Evolutionary conservation across 1,140 invertebrate genomes (phyloP), one percentile per base, ranked within the genome.

Genomic region (Drosophila neocordata): DNA sequence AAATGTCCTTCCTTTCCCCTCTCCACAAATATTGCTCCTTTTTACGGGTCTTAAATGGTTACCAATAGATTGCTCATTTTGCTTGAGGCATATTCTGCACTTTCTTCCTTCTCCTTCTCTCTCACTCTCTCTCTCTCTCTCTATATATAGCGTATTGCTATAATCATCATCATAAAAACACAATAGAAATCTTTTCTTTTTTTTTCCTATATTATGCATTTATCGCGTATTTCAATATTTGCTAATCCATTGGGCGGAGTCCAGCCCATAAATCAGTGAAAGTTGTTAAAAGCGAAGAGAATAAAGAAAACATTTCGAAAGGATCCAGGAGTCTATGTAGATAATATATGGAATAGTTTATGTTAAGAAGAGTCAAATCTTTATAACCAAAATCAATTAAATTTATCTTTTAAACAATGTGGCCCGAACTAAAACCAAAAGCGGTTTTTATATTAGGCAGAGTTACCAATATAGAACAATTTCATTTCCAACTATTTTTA

Each of bases 191-290:
- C 37, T 80, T 31, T 31, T 1, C 27, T 31, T 31, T 65, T 80
- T 65, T 53, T 35, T 34, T 31, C 53, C 20, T 34, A 56, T 56
- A 56, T 41, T 15, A 35, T 27, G 37, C 22, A 51, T 37, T 18
- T 27, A 11, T 13, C 34, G n/a, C 37, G 61, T 73, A 56, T 35
- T 69, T 62, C 65, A 65, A 77, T 64, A 76, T 70, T 82, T 73
- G 72, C 37, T 83, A 83, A 88, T 88, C 83, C 70, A 88, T 74
- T 77, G 83, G 83, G 83, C 79, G 83, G 72, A 65, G 31, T 20
- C 41, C 41, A 48, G 22, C 27, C 20, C 79, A 88, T 87, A 83
- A 87, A 83, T 89, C 75, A 67, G 22, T 22, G 44, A 35, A 37
- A 53, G 22, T 56, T 66, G 63, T 68, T 56, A 41, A 20, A 20